A percentile compares a stretch with the other conserved stretches of the same genome.
phyloP scores from a whole-genome alignment of 2,888 invertebrate species.

The Apodemia duryi region DNA sequence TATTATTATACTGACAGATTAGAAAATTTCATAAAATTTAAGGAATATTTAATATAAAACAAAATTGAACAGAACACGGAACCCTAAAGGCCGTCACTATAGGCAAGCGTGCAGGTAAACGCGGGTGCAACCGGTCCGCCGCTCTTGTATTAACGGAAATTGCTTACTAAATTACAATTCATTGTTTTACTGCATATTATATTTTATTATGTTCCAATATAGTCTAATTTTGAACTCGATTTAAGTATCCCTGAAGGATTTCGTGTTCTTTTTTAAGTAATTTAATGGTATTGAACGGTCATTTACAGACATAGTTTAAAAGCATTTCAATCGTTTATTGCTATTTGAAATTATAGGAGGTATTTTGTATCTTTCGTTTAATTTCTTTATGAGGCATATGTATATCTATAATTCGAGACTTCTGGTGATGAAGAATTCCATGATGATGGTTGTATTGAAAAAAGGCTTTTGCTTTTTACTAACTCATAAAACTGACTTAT shows the following conservation, averaged over 20 bases:
- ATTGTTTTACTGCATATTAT: constrained; percentile 32
- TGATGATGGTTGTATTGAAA: too few species aligned
- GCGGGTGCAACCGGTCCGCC: constrained; percentile 48
- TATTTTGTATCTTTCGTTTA: neutral
- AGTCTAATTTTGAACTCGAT: constrained; percentile 15
- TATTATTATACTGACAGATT: too few species aligned
- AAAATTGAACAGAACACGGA: constrained; percentile 2
- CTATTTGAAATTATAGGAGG: neutral
- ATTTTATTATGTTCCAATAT: constrained; percentile 31
- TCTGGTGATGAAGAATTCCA: too few species aligned
- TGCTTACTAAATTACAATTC: constrained; percentile 54
- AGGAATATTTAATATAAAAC: too few species aligned
- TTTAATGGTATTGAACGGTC: constrained; percentile 2
- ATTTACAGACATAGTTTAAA: neutral
- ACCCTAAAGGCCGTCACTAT: constrained; percentile 27
- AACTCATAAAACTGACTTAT: too few species aligned
- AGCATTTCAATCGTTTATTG: neutral
- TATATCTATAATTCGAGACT: too few species aligned
- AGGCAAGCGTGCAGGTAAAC: constrained; percentile 60
- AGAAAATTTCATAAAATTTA: too few species aligned
- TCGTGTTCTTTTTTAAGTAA: neutral
- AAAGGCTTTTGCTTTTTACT: too few species aligned
- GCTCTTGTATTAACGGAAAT: constrained; percentile 56
- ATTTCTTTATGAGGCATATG: too few species aligned
- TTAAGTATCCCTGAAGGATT: neutral